These are phyloP conservation scores for Pao palembangensis DNA, from an alignment of 2,113 vertebrate species.

Conservation along the genomic window DNA sequence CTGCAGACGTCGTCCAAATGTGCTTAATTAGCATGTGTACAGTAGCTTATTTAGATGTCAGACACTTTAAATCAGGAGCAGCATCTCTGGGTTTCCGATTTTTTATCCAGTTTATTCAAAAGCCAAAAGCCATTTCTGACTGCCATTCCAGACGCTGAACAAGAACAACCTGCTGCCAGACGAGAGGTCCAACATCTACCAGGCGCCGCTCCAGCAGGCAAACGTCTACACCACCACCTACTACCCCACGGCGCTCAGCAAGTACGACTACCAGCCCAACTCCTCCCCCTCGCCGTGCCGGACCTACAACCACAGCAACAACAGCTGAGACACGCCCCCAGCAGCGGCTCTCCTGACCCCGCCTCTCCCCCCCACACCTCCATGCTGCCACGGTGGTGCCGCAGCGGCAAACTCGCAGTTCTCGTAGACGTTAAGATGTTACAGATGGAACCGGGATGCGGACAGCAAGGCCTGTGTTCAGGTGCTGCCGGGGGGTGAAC, in stretches of 20 bases:
- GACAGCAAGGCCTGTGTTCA: constrained; percentile 16
- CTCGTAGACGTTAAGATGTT: too few species aligned
- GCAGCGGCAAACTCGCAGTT: constrained; percentile 29
- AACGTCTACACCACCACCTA: constrained; percentile 98
- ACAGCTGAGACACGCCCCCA: constrained; percentile 83
- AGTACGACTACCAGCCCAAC: constrained; percentile 92
- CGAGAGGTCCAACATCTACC: constrained; percentile 92
- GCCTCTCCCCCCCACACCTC: constrained; percentile 14
- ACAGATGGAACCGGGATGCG: background rate
- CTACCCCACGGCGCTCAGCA: constrained; percentile 90
- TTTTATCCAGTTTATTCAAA: too few species aligned
- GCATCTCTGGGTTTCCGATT: too few species aligned
- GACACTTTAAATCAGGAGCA: too few species aligned
- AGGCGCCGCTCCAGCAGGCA: constrained; percentile 87
- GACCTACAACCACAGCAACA: constrained; percentile 93
- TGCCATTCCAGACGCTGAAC: constrained; percentile 86
- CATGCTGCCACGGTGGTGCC: constrained; percentile 3
- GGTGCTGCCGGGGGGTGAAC: constrained; percentile 30
- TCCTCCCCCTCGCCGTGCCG: constrained; percentile 92
- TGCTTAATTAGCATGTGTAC: too few species aligned
- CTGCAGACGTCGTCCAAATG: too few species aligned
- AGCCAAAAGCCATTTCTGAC: background rate
- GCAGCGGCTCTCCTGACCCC: background rate
- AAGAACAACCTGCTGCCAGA: constrained; percentile 97
- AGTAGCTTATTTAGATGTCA: too few species aligned